Conservation (phyloP, 2,113 vertebrate species). For the Daboia siamensis region DNA sequence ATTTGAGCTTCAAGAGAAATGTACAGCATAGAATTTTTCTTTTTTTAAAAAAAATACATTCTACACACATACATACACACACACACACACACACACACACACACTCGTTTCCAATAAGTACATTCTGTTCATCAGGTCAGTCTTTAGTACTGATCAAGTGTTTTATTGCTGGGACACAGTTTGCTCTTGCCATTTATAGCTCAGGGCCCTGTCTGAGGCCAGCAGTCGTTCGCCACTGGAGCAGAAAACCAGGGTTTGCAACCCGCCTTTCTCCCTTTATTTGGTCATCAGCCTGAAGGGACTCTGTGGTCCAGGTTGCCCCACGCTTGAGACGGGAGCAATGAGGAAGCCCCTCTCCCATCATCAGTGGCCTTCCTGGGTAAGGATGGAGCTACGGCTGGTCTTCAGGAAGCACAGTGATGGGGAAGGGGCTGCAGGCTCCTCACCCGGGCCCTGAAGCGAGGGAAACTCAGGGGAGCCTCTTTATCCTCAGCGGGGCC, state of each 20-base stretch:
- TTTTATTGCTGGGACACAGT: constrained; percentile 54
- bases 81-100: not conserved
- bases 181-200: not conserved
- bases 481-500: too few relatives aligned
- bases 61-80: constrained; percentile 21
- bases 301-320: not conserved
- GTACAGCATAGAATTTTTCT: constrained; percentile 70
- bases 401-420: not conserved
- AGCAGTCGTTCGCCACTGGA: not conserved
- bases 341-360: not conserved
- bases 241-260: not conserved
- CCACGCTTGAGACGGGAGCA: not conserved
- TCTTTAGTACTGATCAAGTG: not conserved
- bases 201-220: not conserved
- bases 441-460: not conserved
- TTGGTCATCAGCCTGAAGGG: not conserved
- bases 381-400: not conserved
- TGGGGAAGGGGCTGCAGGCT: not conserved
- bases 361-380: not conserved
- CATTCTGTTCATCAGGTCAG: constrained; percentile 45
- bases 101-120: not conserved
- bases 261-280: not conserved
- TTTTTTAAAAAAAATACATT: constrained; percentile 59
- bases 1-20: constrained; percentile 68
- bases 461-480: not conserved